These are phyloP conservation scores for Leguminivora glycinivorella DNA, from an alignment of 1,140 invertebrate genomes.

Conservation along the genomic window DNA sequence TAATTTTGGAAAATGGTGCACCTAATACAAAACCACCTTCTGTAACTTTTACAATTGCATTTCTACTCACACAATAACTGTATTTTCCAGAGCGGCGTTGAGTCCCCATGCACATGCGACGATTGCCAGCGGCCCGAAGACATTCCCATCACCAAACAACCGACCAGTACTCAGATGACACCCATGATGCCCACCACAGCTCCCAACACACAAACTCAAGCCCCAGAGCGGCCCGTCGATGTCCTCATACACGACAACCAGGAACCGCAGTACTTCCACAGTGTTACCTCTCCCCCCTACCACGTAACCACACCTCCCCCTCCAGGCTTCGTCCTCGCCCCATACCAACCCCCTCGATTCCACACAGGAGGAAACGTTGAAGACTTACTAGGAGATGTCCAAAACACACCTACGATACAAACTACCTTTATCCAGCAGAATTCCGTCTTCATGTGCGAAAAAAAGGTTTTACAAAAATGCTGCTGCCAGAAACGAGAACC, in stretches of 20 bases:
- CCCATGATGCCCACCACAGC: constrained; percentile 42
- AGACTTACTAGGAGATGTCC: constrained; percentile 71
- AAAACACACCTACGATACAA: constrained; percentile 60
- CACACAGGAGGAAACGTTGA: constrained; percentile 74
- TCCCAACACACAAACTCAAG: constrained; percentile 43
- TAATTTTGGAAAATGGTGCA: too few species aligned
- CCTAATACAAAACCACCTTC: too few species aligned
- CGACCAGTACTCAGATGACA: constrained; percentile 40
- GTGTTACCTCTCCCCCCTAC: constrained; percentile 61
- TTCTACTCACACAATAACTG: neutral
- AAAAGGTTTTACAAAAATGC: constrained; percentile 69
- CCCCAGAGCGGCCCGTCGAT: constrained; percentile 61
- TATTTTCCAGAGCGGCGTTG: constrained; percentile 66
- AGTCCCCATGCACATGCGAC: constrained; percentile 68
- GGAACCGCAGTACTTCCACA: constrained; percentile 67
- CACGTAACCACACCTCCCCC: constrained; percentile 60
- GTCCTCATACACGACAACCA: constrained; percentile 67
- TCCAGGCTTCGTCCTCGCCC: constrained; percentile 65
- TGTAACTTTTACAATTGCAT: neutral
- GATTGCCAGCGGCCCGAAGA: constrained; percentile 55
- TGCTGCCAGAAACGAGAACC: constrained; percentile 65
- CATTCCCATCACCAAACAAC: constrained; percentile 36
- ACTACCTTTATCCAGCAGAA: constrained; percentile 70
- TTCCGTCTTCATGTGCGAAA: constrained; percentile 76
- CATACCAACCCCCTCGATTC: constrained; percentile 63